Conservation (phyloP, 37 sponge, comb jelly and placozoan species). For the Halichondria panicea region DNA sequence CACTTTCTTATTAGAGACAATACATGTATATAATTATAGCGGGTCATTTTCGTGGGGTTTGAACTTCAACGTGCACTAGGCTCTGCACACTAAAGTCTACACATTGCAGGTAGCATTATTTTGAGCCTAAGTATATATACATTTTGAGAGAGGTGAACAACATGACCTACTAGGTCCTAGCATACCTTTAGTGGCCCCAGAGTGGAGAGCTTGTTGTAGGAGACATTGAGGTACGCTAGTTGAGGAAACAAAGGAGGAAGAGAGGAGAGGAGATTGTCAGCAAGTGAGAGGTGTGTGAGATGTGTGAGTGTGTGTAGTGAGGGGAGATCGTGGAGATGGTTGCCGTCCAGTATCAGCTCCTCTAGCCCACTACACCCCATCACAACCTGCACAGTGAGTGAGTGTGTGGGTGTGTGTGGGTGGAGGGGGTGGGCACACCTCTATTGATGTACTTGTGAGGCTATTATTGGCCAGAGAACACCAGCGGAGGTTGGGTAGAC, state of each 20-base stretch:
- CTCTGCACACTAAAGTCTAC: too few relatives aligned
- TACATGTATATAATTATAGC: too few relatives aligned
- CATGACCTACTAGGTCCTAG: not conserved
- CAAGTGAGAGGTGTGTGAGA: constrained; percentile 76
- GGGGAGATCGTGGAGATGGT: constrained; percentile 48
- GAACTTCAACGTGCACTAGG: too few relatives aligned
- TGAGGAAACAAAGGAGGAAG: constrained; percentile 9
- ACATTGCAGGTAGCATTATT: too few relatives aligned
- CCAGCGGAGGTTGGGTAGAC: constrained; percentile 87
- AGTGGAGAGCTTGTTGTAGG: constrained; percentile 30
- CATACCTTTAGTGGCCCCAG: constrained; percentile 46
- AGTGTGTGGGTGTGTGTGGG: not conserved
- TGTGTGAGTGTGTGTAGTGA: constrained; percentile 10
- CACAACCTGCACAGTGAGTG: constrained; percentile 22
- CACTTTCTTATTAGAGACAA: too few relatives aligned
- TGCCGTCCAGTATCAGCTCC: constrained; percentile 83
- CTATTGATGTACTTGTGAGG: constrained; percentile 29
- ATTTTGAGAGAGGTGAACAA: too few relatives aligned
- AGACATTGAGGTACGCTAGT: constrained; percentile 44
- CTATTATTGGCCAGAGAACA: constrained; percentile 74
- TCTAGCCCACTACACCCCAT: constrained; percentile 67
- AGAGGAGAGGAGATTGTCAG: constrained; percentile 33
- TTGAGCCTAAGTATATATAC: too few relatives aligned
- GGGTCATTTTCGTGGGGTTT: too few relatives aligned
- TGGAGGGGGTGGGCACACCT: not conserved